Conservation (phyloP, 2,113 vertebrate species). For the Anhinga anhinga region DNA sequence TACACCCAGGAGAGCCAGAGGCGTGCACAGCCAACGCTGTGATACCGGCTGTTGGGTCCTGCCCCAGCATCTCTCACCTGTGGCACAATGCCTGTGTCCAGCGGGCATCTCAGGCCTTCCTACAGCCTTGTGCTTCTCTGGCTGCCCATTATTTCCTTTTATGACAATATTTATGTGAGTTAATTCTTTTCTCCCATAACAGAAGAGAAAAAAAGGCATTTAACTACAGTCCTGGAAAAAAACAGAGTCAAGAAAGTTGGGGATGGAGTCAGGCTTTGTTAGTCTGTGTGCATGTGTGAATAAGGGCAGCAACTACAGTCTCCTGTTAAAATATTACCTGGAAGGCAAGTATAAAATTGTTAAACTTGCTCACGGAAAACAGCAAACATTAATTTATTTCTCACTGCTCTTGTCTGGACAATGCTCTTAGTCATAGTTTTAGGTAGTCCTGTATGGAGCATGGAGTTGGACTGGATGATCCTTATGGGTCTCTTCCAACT, state of each 20-base stretch:
- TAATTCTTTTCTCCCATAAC: neutral
- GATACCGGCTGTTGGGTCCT: too few species aligned
- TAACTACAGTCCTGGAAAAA: neutral
- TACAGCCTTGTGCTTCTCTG: neutral
- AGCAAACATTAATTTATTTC: neutral
- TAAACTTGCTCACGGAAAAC: neutral
- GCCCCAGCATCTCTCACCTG: neutral
- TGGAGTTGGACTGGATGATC: neutral
- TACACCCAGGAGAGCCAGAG: neutral
- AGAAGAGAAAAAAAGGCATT: neutral
- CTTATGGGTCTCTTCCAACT: neutral
- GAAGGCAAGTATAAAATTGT: neutral
- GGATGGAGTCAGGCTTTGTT: neutral
- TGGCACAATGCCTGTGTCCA: fast-evolving
- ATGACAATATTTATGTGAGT: neutral
- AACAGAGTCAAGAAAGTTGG: too few species aligned
- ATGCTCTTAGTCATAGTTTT: neutral
- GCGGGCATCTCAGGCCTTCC: neutral
- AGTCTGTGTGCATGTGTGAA: too few species aligned
- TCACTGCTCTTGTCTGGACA: neutral
- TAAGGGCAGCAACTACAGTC: neutral
- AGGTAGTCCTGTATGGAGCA: neutral
- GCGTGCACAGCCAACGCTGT: neutral
- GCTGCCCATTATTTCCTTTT: neutral
- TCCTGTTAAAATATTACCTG: neutral